phyloP scores from a whole-genome alignment of 2,113 vertebrate genomes.

The Gorsachius goisagi region DNA sequence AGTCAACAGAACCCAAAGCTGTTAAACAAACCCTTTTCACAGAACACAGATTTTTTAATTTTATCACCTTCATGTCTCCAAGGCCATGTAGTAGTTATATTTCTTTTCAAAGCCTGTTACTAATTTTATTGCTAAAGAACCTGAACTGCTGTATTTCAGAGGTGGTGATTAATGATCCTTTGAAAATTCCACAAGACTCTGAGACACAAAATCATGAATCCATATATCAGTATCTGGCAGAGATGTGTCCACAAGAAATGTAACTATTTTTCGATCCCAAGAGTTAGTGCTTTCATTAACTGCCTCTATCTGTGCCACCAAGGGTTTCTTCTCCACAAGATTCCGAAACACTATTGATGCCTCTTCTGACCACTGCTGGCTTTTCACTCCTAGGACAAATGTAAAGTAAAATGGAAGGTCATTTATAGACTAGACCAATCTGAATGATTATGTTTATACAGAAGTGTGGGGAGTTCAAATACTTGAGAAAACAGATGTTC shows the following conservation, averaged over 20 bases:
- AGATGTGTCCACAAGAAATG: slow-evolving; percentile 90
- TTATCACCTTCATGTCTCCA: slow-evolving; percentile 51
- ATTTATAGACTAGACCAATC: background rate
- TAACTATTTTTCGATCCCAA: slow-evolving; percentile 81
- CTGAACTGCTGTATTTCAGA: slow-evolving; percentile 50
- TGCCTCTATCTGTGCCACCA: slow-evolving; percentile 87
- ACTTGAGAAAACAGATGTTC: background rate
- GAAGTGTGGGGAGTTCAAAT: background rate
- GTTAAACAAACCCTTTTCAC: slow-evolving; percentile 67
- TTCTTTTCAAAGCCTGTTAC: slow-evolving; percentile 59
- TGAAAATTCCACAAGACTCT: slow-evolving; percentile 75
- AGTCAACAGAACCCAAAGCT: slow-evolving; percentile 69
- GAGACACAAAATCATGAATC: slow-evolving; percentile 89
- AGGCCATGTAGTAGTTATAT: slow-evolving; percentile 59
- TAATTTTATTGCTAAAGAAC: slow-evolving; percentile 71
- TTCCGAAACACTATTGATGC: slow-evolving; percentile 91
- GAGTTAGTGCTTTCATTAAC: slow-evolving; percentile 75
- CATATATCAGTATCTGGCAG: slow-evolving; percentile 84
- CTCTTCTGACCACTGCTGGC: slow-evolving; percentile 88
- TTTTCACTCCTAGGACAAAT: slow-evolving; percentile 79
- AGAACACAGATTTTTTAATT: slow-evolving; percentile 58
- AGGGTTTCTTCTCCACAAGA: slow-evolving; percentile 88
- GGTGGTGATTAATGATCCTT: slow-evolving; percentile 65
- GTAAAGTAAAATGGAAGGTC: background rate
- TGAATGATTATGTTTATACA: background rate